Conservation (phyloP, 2,888 invertebrate species). For the Latrodectus hesperus region DNA sequence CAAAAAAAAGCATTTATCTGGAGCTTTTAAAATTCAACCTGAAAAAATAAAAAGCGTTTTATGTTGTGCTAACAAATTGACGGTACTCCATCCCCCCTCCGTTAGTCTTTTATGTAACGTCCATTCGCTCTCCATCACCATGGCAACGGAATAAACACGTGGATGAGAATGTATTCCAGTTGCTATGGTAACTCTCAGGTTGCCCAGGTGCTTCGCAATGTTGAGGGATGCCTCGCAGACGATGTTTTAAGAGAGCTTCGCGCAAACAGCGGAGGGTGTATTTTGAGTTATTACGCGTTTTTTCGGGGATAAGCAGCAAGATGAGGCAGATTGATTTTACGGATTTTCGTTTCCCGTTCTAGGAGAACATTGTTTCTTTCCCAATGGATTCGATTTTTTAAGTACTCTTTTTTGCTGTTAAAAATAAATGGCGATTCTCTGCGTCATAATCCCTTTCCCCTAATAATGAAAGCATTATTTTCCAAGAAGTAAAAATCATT, state of each 20-base stretch:
- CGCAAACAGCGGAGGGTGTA: not conserved
- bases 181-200: conserved; percentile 39
- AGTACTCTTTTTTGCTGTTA: too few species aligned
- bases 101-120: not conserved
- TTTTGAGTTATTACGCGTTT: not conserved
- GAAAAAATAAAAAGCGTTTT: not conserved
- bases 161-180: conserved; percentile 28
- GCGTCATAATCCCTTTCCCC: too few species aligned
- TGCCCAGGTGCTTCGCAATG: conserved; percentile 26
- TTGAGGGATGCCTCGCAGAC: not conserved
- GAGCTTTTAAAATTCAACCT: not conserved
- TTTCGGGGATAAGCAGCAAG: not conserved
- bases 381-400: too few species aligned
- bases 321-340: not conserved
- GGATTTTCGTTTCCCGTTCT: not conserved
- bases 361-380: not conserved
- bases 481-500: too few species aligned
- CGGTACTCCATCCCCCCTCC: not conserved
- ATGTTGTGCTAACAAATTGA: not conserved
- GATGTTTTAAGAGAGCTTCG: not conserved
- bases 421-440: too few species aligned
- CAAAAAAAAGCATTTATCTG: not conserved
- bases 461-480: too few species aligned
- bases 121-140: not conserved
- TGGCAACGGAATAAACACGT: conserved; percentile 46